Evolutionary conservation across 2,888 invertebrate genomes (phyloP).

Genomic region (Hyppa rectilinea): DNA sequence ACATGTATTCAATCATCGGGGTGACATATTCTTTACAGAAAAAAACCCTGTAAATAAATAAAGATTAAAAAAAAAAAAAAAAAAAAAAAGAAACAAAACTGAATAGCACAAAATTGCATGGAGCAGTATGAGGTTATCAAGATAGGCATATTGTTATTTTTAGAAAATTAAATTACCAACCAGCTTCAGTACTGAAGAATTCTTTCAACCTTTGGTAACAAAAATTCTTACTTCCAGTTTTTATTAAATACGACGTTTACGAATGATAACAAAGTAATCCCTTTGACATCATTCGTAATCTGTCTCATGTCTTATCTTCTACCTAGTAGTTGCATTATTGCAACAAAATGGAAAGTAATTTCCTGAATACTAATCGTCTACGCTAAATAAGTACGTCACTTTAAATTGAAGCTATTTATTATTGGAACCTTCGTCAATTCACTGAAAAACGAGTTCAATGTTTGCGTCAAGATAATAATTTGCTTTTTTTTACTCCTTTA

Average conservation of each 20-base stretch:
- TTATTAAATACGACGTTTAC: not conserved
- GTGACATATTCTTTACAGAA: too few relatives aligned
- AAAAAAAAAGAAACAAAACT: too few relatives aligned
- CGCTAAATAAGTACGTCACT: not conserved
- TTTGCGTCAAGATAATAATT: not conserved
- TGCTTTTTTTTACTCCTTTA: not conserved
- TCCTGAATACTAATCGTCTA: not conserved
- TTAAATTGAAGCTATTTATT: not conserved
- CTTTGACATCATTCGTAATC: too few relatives aligned
- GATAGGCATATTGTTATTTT: not conserved
- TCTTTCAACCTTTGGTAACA: not conserved
- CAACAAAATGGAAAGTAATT: not conserved
- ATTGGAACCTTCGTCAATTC: constrained; percentile 3
- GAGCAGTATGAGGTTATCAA: not conserved
- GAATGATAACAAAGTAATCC: not conserved
- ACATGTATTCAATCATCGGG: too few relatives aligned
- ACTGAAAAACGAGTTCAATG: constrained; percentile 10
- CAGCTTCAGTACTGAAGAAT: not conserved
- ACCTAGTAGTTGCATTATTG: not conserved
- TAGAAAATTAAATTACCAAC: not conserved
- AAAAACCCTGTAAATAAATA: too few relatives aligned
- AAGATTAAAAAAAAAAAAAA: too few relatives aligned
- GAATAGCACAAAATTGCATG: not conserved
- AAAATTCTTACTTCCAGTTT: not conserved
- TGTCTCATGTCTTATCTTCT: not conserved